A percentile compares a stretch with the other conserved stretches of the same genome.
Evolutionary conservation across 2,888 invertebrate genomes (phyloP).

Genomic region (Nomada flava): DNA sequence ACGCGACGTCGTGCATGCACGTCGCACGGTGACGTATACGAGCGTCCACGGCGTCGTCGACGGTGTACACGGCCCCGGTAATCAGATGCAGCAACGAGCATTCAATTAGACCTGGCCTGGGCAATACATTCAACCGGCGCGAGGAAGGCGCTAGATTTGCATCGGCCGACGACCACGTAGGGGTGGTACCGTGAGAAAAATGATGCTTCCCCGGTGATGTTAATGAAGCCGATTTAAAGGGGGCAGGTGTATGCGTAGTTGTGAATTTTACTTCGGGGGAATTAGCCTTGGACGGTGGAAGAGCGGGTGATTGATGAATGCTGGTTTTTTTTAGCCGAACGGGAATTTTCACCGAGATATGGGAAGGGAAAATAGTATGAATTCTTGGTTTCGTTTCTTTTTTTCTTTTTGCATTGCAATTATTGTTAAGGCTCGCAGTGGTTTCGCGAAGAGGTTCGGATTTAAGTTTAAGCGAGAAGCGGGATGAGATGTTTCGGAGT

Average conservation of each 20-base stretch:
- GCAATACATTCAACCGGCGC: conserved; percentile 53
- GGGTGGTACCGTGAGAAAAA: conserved; percentile 45
- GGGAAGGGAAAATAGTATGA: too few relatives aligned
- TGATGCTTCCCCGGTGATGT: conserved; percentile 3
- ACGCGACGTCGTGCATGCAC: conserved; percentile 40
- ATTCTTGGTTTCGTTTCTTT: too few relatives aligned
- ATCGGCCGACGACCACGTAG: conserved; percentile 7
- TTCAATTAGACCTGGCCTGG: conserved; percentile 68
- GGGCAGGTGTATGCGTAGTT: background rate
- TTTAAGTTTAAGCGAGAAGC: too few relatives aligned
- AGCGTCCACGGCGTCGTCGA: conserved; percentile 22
- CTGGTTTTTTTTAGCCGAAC: too few relatives aligned
- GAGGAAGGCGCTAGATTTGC: conserved; percentile 43
- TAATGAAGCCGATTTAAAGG: background rate
- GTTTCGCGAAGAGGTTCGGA: too few relatives aligned
- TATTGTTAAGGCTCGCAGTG: too few relatives aligned
- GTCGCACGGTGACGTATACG: conserved; percentile 58
- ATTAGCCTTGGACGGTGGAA: too few relatives aligned
- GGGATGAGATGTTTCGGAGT: too few relatives aligned
- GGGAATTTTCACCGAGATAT: too few relatives aligned
- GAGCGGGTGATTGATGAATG: too few relatives aligned
- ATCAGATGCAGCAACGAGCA: conserved; percentile 75
- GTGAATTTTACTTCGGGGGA: background rate
- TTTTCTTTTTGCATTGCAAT: too few relatives aligned
- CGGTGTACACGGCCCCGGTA: conserved; percentile 49